phyloP scores from a whole-genome alignment of 2,113 vertebrate species.

The Amazona vittata region DNA sequence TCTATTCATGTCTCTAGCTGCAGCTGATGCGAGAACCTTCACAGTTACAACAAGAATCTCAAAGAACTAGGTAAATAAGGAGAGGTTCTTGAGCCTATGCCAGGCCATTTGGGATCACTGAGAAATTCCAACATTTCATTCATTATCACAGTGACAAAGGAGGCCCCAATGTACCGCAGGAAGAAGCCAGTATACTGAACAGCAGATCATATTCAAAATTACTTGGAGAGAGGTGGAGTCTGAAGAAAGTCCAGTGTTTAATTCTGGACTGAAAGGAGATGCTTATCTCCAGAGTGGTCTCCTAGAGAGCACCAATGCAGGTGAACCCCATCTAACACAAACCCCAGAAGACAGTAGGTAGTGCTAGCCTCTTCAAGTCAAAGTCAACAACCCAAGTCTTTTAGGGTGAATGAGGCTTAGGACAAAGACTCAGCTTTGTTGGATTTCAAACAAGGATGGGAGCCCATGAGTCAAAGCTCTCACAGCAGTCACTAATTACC shows the following conservation, averaged over 20 bases:
- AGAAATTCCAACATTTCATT: not conserved
- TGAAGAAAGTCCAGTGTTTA: not conserved
- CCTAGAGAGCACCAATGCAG: not conserved
- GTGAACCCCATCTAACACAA: not conserved
- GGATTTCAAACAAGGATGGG: not conserved
- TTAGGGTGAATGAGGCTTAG: not conserved
- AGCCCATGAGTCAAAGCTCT: constrained; percentile 8
- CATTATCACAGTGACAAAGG: not conserved
- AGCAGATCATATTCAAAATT: not conserved
- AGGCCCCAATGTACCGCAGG: not conserved
- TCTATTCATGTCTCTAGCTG: not conserved
- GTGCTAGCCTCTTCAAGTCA: not conserved
- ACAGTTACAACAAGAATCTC: constrained; percentile 2
- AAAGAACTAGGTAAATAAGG: not conserved
- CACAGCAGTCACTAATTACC: constrained; percentile 19
- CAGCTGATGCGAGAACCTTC: constrained; percentile 16
- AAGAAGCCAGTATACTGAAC: not conserved
- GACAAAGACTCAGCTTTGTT: not conserved
- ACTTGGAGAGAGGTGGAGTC: not conserved
- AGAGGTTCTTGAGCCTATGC: not conserved
- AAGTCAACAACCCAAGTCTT: not conserved
- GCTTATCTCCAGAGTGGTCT: not conserved
- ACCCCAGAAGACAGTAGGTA: not conserved
- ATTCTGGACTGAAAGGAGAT: not conserved
- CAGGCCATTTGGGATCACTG: not conserved